phyloP scores from a whole-genome alignment of 2,797 vertebrate species.

The Nannoperca obscura region DNA sequence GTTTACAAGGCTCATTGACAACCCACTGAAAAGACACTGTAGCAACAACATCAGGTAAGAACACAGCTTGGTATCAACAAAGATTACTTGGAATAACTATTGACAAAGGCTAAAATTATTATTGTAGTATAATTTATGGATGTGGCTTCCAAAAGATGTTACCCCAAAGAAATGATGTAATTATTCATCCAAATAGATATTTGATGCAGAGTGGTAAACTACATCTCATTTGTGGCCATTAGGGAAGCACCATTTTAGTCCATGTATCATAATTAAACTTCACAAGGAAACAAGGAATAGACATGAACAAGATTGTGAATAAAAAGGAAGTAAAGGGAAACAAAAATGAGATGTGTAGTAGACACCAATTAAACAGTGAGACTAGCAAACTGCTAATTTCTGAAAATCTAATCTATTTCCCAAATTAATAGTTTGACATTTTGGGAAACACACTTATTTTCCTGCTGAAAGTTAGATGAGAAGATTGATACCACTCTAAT shows the following conservation, averaged over 20 bases:
- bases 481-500: not conserved
- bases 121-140: not conserved
- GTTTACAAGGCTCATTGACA: conserved; percentile 66
- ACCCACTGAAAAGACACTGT: conserved; percentile 55
- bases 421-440: not conserved
- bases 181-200: conserved; percentile 7
- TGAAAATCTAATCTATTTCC: not conserved
- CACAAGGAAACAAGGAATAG: conserved; percentile 44
- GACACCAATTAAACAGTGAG: conserved; percentile 56
- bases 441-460: not conserved
- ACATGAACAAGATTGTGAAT: conserved; percentile 56
- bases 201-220: conserved; percentile 27
- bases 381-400: conserved; percentile 10
- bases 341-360: conserved; percentile 58
- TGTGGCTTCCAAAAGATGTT: not conserved
- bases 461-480: conserved; percentile 6
- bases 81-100: not conserved
- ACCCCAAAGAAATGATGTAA: not conserved
- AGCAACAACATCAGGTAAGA: conserved; percentile 16
- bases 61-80: conserved; percentile 12
- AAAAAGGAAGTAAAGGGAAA: conserved; percentile 57
- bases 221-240: not conserved
- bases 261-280: conserved; percentile 26
- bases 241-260: conserved; percentile 15
- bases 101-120: not conserved